These are phyloP conservation scores for Caenorhabditis macrosperma DNA, from an alignment of 2,888 invertebrate genomes.

Conservation along the genomic window DNA sequence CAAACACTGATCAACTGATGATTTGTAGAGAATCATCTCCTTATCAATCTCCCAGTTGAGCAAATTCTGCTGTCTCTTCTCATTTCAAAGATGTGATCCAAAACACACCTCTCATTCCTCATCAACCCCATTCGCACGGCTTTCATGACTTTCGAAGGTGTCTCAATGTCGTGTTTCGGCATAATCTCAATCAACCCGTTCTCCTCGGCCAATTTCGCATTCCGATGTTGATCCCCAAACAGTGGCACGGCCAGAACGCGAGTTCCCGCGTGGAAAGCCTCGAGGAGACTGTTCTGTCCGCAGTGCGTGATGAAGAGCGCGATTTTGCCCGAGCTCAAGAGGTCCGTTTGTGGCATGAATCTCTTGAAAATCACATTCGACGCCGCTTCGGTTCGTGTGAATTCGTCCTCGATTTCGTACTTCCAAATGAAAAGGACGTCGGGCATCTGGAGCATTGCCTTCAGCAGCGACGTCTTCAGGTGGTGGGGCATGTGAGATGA, in stretches of 20 bases:
- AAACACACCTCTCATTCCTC: constrained; percentile 24
- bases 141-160: constrained; percentile 26
- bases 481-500: constrained; percentile 60
- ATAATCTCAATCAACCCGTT: constrained; percentile 45
- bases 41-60: not conserved
- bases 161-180: constrained; percentile 35
- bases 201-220: constrained; percentile 55
- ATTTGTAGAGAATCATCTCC: not conserved
- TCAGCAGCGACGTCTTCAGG: constrained; percentile 50
- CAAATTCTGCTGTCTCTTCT: not conserved
- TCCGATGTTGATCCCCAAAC: constrained; percentile 61
- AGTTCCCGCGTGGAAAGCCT: constrained; percentile 51
- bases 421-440: constrained; percentile 69
- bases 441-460: constrained; percentile 51
- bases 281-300: constrained; percentile 60
- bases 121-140: constrained; percentile 27
- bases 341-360: constrained; percentile 50
- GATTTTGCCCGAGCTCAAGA: constrained; percentile 46
- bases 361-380: constrained; percentile 49
- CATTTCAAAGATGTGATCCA: not conserved
- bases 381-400: constrained; percentile 9
- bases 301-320: constrained; percentile 61
- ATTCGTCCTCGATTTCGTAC: constrained; percentile 59
- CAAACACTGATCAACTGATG: not conserved
- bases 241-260: constrained; percentile 50